A percentile compares a stretch with the other conserved stretches of the same genome.
Conservation (phyloP, 2,888 invertebrate species). For the Ptilodon capucinus region DNA sequence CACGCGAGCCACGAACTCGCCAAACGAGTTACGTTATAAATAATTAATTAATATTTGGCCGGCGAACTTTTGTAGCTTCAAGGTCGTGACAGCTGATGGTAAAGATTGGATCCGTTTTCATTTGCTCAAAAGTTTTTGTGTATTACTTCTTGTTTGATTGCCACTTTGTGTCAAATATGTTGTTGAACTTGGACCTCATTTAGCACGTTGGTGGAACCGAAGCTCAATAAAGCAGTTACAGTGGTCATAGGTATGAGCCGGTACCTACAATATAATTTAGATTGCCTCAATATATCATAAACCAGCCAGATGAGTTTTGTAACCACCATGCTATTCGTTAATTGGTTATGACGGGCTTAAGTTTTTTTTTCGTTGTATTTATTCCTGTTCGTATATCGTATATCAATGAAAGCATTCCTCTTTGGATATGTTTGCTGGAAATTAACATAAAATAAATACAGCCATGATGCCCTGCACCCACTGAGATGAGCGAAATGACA, state of each 20-base stretch:
- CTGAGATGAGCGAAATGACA: too few species aligned
- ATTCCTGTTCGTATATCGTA: too few species aligned
- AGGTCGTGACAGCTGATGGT: constrained; percentile 54
- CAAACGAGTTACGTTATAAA: constrained; percentile 73
- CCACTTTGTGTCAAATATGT: constrained; percentile 14
- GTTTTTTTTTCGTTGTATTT: too few species aligned
- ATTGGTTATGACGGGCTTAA: too few species aligned
- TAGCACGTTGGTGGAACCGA: not conserved
- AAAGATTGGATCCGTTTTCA: constrained; percentile 41
- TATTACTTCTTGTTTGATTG: constrained; percentile 20
- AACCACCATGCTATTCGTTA: too few species aligned
- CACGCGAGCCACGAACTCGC: constrained; percentile 60
- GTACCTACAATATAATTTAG: not conserved
- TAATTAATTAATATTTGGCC: constrained; percentile 76
- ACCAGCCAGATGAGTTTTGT: too few species aligned
- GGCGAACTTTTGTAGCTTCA: constrained; percentile 68
- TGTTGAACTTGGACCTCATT: constrained; percentile 1
- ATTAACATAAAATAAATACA: too few species aligned
- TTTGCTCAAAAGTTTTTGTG: constrained; percentile 32
- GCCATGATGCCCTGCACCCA: too few species aligned
- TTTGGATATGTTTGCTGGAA: too few species aligned
- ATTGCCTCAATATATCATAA: not conserved
- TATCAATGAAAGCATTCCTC: too few species aligned
- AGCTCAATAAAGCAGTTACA: not conserved
- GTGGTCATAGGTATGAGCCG: not conserved